Conservation (phyloP, 2,888 invertebrate genomes). For the Eristalis pertinax region DNA sequence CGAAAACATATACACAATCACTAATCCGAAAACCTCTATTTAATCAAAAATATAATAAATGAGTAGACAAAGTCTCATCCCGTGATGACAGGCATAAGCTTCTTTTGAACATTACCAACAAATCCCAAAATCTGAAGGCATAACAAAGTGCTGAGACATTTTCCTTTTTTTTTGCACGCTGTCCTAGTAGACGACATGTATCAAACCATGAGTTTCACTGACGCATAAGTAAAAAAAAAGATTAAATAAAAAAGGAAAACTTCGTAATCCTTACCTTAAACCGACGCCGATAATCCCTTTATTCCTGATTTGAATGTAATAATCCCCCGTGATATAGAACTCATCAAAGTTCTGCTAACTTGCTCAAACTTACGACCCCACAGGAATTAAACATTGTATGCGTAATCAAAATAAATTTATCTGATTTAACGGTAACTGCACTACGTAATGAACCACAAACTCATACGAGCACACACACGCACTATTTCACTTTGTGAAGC, state of each 20-base stretch:
- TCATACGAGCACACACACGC: not conserved
- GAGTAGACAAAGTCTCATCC: not conserved
- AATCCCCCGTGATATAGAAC: conserved; percentile 8
- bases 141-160: not conserved
- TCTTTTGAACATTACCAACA: not conserved
- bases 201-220: not conserved
- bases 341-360: conserved; percentile 5
- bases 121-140: not conserved
- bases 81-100: not conserved
- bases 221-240: not conserved
- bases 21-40: not conserved
- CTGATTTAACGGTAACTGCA: not conserved
- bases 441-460: not conserved
- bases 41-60: not conserved
- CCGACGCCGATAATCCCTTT: conserved; percentile 7
- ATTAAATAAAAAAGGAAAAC: not conserved
- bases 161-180: not conserved
- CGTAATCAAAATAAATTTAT: not conserved
- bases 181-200: not conserved
- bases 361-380: not conserved
- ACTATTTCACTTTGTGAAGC: not conserved
- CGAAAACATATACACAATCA: not conserved
- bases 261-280: conserved; percentile 25
- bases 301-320: conserved; percentile 20
- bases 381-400: not conserved